phyloP scores from a whole-genome alignment of 1,140 invertebrate species.

The Liolophura sinensis region DNA sequence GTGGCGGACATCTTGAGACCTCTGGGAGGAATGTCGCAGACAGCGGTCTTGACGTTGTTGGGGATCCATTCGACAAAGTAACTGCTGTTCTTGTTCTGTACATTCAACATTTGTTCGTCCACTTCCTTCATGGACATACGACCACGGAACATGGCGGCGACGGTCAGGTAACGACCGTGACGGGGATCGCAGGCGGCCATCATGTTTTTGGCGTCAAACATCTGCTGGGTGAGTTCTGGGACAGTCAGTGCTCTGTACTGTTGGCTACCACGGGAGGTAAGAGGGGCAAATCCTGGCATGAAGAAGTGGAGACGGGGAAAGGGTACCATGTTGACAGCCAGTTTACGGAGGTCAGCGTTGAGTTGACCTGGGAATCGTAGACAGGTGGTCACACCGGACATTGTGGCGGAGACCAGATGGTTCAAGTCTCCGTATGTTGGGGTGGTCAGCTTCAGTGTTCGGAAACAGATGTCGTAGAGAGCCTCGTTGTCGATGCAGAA shows the following conservation, averaged over 20 bases:
- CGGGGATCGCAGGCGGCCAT: constrained; percentile 84
- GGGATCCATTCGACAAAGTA: constrained; percentile 74
- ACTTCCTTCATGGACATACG: constrained; percentile 92
- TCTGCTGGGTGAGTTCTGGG: constrained; percentile 72
- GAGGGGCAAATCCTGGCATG: constrained; percentile 90
- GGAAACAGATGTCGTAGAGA: constrained; percentile 76
- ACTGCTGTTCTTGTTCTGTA: constrained; percentile 83
- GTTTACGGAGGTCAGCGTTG: constrained; percentile 84
- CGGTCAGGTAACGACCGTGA: constrained; percentile 89
- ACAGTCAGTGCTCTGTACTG: constrained; percentile 65
- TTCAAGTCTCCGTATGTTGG: constrained; percentile 69
- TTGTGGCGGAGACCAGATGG: constrained; percentile 69
- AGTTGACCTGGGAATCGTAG: constrained; percentile 64
- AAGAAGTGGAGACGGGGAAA: constrained; percentile 93
- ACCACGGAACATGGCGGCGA: constrained; percentile 88
- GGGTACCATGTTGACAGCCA: constrained; percentile 96
- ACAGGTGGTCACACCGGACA: constrained; percentile 83
- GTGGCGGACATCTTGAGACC: constrained; percentile 66
- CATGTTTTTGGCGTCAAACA: constrained; percentile 80
- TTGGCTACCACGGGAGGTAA: constrained; percentile 72
- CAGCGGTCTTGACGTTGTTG: constrained; percentile 71
- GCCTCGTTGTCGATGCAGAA: constrained; percentile 82
- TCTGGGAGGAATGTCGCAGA: constrained; percentile 66
- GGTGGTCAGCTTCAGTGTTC: constrained; percentile 63
- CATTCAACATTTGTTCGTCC: constrained; percentile 71